phyloP scores from a whole-genome alignment of 2,797 vertebrate genomes.

The Gymnothorax reevesii region DNA sequence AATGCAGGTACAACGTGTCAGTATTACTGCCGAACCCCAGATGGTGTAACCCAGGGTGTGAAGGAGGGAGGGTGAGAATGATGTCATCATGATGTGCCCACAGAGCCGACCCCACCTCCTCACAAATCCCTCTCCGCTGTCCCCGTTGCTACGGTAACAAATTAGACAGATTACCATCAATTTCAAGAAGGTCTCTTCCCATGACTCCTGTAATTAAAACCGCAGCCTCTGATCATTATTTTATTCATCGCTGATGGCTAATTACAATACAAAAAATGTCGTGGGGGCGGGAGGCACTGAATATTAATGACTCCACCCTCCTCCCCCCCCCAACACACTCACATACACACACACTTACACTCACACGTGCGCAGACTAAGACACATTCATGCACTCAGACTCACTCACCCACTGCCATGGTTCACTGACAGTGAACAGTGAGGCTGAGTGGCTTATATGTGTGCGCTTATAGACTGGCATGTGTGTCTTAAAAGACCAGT shows the following conservation, averaged over 20 bases:
- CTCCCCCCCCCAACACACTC: background rate
- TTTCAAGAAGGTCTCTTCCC: conserved; percentile 38
- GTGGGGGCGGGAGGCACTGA: conserved; percentile 2
- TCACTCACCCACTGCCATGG: no score
- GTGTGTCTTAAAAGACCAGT: no score
- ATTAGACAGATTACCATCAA: conserved; percentile 43
- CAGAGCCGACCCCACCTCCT: background rate
- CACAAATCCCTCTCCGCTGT: conserved; percentile 19
- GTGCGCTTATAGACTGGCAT: no score
- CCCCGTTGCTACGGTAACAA: conserved; percentile 32
- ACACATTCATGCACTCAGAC: no score
- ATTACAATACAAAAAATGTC: conserved; percentile 39
- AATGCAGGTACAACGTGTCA: no score
- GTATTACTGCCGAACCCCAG: no score
- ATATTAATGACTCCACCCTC: conserved; percentile 22
- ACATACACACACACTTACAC: background rate
- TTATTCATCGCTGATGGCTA: conserved; percentile 43
- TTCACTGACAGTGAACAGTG: no score
- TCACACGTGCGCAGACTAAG: background rate
- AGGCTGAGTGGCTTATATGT: no score
- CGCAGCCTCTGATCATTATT: conserved; percentile 35
- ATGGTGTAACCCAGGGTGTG: no score
- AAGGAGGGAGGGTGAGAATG: no score
- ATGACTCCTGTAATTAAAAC: conserved; percentile 38
- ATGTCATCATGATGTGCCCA: no score